A percentile compares a stretch with the other conserved stretches of the same genome.
Conservation (phyloP, 2,113 vertebrate genomes). For the Lipophrys pholis region DNA sequence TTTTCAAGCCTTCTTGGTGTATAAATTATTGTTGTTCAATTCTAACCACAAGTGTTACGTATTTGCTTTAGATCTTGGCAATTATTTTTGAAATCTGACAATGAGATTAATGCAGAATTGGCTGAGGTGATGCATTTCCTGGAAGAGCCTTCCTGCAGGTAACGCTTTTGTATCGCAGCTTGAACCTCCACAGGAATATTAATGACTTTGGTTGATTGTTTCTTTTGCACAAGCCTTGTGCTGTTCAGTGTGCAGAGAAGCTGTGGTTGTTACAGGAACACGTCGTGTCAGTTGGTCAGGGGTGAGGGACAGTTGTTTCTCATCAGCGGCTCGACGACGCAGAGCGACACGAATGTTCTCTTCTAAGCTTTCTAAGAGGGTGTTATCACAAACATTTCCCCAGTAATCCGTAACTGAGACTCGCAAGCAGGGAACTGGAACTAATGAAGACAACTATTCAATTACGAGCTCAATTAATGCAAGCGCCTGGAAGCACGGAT, state of each 20-base stretch:
- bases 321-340: conserved; percentile 40
- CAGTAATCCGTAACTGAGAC: conserved; percentile 76
- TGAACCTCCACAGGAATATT: conserved; percentile 61
- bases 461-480: conserved; percentile 86
- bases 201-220: conserved; percentile 60
- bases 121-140: conserved; percentile 20
- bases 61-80: conserved; percentile 31
- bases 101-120: conserved; percentile 21
- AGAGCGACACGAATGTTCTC: conserved; percentile 12
- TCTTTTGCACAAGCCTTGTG: conserved; percentile 40
- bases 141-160: conserved; percentile 57
- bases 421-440: conserved; percentile 80
- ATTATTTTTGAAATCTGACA: conserved; percentile 24
- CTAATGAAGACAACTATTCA: conserved; percentile 89
- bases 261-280: conserved; percentile 56
- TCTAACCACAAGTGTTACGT: conserved; percentile 33
- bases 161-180: conserved; percentile 55
- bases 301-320: conserved; percentile 49
- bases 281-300: conserved; percentile 53
- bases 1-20: conserved; percentile 19
- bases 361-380: conserved; percentile 50
- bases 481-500: conserved; percentile 77
- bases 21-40: conserved; percentile 29
- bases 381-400: conserved; percentile 70
- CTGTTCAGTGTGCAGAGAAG: conserved; percentile 51